Evolutionary conservation across 2,888 invertebrate genomes (phyloP).

Genomic region (Nemapogon koenigi): DNA sequence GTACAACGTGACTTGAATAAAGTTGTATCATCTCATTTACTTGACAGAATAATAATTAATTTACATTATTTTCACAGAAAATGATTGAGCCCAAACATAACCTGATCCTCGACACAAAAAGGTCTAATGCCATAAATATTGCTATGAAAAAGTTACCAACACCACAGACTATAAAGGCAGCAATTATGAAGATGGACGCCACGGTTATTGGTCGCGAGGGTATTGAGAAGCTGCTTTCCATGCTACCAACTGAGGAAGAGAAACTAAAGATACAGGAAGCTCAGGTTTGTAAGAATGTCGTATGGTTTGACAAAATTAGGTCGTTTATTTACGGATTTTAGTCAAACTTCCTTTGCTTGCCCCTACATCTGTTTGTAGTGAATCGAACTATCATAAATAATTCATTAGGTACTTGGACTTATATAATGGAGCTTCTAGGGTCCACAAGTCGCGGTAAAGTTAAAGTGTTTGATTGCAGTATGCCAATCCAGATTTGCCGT

Average conservation of each 20-base stretch:
- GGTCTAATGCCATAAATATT: constrained; percentile 99
- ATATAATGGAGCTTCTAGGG: too few relatives aligned
- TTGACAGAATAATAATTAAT: neutral
- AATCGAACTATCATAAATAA: too few relatives aligned
- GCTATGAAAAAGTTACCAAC: constrained; percentile 99
- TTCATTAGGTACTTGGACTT: too few relatives aligned
- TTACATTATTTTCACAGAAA: constrained; percentile 28
- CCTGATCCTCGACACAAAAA: constrained; percentile 91
- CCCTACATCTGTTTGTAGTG: too few relatives aligned
- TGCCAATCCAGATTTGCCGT: constrained; percentile 85
- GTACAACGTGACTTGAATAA: neutral
- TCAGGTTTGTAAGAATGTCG: too few relatives aligned
- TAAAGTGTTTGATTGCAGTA: constrained; percentile 45
- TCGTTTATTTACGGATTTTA: too few relatives aligned
- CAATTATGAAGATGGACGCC: constrained; percentile 98
- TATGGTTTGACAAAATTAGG: too few relatives aligned
- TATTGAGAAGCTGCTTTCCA: constrained; percentile 95
- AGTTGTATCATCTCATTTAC: too few relatives aligned
- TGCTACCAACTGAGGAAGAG: constrained; percentile 98
- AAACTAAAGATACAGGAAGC: constrained; percentile 96
- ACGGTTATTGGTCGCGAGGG: constrained; percentile 98
- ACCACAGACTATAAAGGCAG: constrained; percentile 97
- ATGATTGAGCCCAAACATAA: constrained; percentile 56
- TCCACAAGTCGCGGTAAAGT: too few relatives aligned
- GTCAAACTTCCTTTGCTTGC: too few relatives aligned